phyloP scores from a whole-genome alignment of 64 coral and sea anemone genomes.

The Exaiptasia diaphana region DNA sequence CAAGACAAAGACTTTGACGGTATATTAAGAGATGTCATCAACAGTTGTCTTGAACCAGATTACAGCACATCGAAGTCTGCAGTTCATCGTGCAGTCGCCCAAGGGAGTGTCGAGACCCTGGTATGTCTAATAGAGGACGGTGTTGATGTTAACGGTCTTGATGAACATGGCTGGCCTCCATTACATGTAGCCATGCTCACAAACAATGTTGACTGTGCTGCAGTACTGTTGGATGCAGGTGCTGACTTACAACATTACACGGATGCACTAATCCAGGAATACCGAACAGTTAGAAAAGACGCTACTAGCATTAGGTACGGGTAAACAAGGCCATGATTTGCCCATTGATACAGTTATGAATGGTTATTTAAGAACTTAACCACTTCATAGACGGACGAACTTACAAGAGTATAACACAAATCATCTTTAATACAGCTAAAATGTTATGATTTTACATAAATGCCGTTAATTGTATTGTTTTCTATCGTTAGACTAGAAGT shows the following conservation, averaged over 20 bases:
- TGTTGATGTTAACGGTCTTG: conserved; percentile 18
- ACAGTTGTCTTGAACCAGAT: conserved; percentile 1
- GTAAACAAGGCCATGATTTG: too few species aligned
- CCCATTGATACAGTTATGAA: too few species aligned
- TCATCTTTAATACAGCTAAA: too few species aligned
- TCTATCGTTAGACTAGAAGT: too few species aligned
- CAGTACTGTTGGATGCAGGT: conserved; percentile 6
- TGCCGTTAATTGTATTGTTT: too few species aligned
- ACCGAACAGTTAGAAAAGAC: background rate
- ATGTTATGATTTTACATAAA: too few species aligned
- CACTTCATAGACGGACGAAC: too few species aligned
- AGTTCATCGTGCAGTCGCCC: conserved; percentile 29
- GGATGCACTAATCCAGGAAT: conserved; percentile 35
- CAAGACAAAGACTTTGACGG: background rate
- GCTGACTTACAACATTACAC: conserved; percentile 36
- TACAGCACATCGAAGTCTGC: conserved; percentile 10
- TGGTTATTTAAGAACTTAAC: too few species aligned
- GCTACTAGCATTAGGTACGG: too few species aligned
- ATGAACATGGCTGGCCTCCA: conserved; percentile 43
- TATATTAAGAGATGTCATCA: background rate
- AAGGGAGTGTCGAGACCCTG: conserved; percentile 7
- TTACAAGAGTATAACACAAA: too few species aligned
- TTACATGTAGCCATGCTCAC: conserved; percentile 21
- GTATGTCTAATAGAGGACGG: conserved; percentile 19
- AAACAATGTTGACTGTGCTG: conserved; percentile 28